phyloP scores from a whole-genome alignment of 1,140 invertebrate genomes.

The Hyphantria cunea region DNA sequence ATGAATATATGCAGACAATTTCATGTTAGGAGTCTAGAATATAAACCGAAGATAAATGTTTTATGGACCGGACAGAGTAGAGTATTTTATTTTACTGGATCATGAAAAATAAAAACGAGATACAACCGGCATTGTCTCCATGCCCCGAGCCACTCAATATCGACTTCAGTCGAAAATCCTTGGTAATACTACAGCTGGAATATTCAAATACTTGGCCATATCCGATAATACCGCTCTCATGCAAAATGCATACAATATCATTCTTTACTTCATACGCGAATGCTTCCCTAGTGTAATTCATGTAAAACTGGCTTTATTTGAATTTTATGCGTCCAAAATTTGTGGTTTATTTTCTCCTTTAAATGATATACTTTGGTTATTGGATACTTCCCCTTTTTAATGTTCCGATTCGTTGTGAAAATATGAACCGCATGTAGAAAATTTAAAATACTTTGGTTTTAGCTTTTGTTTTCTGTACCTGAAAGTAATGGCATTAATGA shows the following conservation, averaged over 20 bases:
- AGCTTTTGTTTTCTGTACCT: background rate
- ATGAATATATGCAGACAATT: too few relatives aligned
- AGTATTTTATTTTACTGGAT: background rate
- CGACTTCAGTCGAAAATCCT: constrained; percentile 30
- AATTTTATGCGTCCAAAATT: constrained; percentile 70
- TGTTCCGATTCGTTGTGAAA: background rate
- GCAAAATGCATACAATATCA: constrained; percentile 78
- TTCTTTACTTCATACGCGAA: constrained; percentile 73
- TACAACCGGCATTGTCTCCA: background rate
- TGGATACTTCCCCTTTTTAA: constrained; percentile 18
- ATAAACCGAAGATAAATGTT: too few relatives aligned
- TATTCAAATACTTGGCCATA: constrained; percentile 73
- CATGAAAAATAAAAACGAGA: too few relatives aligned
- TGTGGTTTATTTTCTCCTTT: constrained; percentile 44
- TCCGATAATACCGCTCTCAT: constrained; percentile 73
- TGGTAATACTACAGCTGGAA: constrained; percentile 50
- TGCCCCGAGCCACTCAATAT: constrained; percentile 3
- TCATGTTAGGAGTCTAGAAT: too few relatives aligned
- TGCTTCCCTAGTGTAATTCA: constrained; percentile 69
- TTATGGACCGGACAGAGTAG: background rate
- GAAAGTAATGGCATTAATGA: too few relatives aligned
- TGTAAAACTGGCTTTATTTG: constrained; percentile 73
- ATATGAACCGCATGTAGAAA: background rate
- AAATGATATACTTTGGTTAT: constrained; percentile 31
- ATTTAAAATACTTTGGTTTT: background rate